Evolutionary conservation across 2,888 invertebrate genomes (phyloP).

Genomic region (Ophion ellenae): DNA sequence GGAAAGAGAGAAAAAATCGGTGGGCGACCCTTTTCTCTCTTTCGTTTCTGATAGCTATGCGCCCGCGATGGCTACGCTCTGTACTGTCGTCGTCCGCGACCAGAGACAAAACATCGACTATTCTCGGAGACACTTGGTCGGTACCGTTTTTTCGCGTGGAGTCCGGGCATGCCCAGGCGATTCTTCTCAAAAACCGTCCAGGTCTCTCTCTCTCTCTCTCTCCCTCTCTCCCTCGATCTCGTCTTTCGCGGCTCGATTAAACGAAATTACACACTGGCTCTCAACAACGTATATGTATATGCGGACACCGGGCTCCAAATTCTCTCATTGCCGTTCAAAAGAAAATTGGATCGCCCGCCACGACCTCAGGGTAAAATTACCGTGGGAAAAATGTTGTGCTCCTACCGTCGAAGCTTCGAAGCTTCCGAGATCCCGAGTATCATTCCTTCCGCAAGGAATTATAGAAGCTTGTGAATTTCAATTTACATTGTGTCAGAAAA

Average conservation of each 20-base stretch:
- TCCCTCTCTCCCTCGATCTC: not conserved
- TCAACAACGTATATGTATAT: not conserved
- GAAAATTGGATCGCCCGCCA: conserved; percentile 52
- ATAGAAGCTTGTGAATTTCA: not conserved
- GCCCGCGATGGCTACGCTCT: conserved; percentile 28
- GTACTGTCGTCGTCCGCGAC: conserved; percentile 36
- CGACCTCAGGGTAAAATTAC: conserved; percentile 41
- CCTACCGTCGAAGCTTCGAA: not conserved
- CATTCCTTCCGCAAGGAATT: no score
- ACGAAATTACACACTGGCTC: conserved; percentile 57
- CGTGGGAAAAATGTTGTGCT: conserved; percentile 47
- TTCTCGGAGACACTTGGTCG: conserved; percentile 67
- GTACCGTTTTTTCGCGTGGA: conserved; percentile 35
- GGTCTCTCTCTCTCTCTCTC: not conserved
- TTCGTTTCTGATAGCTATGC: conserved; percentile 43
- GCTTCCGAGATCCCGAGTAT: not conserved
- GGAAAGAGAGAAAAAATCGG: conserved; percentile 17
- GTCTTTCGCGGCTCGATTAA: conserved; percentile 59
- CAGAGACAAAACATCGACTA: conserved; percentile 71
- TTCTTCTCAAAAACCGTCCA: conserved; percentile 51
- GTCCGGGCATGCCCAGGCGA: conserved; percentile 44
- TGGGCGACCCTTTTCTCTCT: conserved; percentile 6
- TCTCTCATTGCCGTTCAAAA: conserved; percentile 48
- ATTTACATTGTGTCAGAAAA: not conserved
- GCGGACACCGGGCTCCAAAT: conserved; percentile 47